Evolutionary conservation across 2,113 vertebrate species (phyloP), one percentile per base, ranked within the genome.

Genomic region (Pelusios castaneus): DNA sequence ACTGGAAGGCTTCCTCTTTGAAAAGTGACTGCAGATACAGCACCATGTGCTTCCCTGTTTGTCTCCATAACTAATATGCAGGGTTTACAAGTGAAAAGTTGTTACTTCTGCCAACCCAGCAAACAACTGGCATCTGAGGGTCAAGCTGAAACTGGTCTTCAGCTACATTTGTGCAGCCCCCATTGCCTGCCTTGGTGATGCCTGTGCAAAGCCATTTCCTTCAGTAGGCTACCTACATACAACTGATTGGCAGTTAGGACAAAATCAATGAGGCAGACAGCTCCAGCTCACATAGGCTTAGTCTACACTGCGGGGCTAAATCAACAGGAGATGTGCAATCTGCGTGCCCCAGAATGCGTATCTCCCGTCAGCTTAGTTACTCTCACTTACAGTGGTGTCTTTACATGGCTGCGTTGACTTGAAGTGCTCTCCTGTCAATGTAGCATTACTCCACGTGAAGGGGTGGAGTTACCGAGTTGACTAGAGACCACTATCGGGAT

Each of bases 131-230:
- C 38, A 82, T 49, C 9, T 31, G 41, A 1, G 29, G 83, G 55
- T 89, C 55, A 2, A 0, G 1, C 43, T 27, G 58, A 79, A 16
- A 0, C 0, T n/a, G 34, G n/a, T 25, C 38, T 12, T 5, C 47
- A 43, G 0, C 45, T 34, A 13, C 0, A 3, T 41, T 4, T 3
- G 16, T 31, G 58, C 81, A 73, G 41, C 84, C 29, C 43, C 31
- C 19, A 22, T 22, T 47, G 9, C 2, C 31, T 49, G 80, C 14
- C 22, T 6, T 41, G 60, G 55, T 63, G 89, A 19, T 19, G 80
- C 10, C 31, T 1, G 82, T 60, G 10, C 27, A 1, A 0, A 0
- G 16, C 34, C 7, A 21, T 2, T n/a, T 8, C 21, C 0, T 5
- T 8, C 6, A 25, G 0, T 0, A 16, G 63, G 51, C 80, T 55